Conservation (phyloP, 2,113 vertebrate genomes). For the Echinops telfairi region DNA sequence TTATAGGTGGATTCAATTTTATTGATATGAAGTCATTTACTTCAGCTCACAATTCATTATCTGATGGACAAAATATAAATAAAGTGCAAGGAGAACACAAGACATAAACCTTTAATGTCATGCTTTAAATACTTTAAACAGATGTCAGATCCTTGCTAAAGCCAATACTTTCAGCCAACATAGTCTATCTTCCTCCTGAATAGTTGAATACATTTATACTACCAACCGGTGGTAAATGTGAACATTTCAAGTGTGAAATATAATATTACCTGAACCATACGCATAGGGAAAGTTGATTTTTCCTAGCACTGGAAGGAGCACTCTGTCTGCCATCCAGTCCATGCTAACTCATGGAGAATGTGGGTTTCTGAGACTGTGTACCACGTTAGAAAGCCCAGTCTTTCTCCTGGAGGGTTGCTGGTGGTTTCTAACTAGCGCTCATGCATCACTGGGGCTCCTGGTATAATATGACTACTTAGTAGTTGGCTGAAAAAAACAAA, state of each 20-base stretch:
- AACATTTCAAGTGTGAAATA: background rate
- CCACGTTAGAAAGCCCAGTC: no score
- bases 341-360: no score
- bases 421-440: no score
- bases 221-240: background rate
- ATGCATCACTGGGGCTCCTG: no score
- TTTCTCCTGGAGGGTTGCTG: no score
- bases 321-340: no score
- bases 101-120: conserved; percentile 20
- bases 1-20: conserved; percentile 5
- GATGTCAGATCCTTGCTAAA: background rate
- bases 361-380: no score
- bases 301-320: background rate
- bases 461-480: background rate
- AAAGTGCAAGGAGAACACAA: conserved; percentile 31
- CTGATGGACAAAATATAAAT: conserved; percentile 38
- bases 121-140: background rate
- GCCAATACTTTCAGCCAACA: background rate
- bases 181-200: background rate
- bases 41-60: background rate
- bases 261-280: background rate
- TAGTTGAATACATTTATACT: background rate
- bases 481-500: background rate
- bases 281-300: background rate
- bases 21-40: conserved; percentile 26